Base-by-base conservation (phyloP, 2,888 invertebrate genomes). In the Cheilosia grossa region DNA sequence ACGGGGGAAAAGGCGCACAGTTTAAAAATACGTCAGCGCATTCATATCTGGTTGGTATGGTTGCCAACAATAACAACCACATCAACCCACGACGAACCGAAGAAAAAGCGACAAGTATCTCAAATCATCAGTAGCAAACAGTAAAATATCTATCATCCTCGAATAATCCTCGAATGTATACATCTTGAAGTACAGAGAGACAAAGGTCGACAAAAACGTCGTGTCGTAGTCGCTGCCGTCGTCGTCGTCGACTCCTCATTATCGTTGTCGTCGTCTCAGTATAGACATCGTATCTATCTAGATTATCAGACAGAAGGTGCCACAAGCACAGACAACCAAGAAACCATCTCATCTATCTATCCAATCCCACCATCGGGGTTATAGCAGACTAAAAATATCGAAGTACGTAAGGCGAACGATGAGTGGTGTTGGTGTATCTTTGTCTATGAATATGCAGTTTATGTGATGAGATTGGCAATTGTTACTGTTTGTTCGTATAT, bases 1-100 rank as follows among this genome's bases (percentile, higher is more conserved):
- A 9, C 33, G 13, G 17, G 33, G n/a, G 24, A 37, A 33, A 15
- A 49, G 24, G 69, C 21, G 19, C 66, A 74, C 69, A 61, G 59
- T 70, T 73, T 59, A 54, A 83, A 74, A 70, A 70, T 83, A 83
- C 83, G 83, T 83, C 83, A 83, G 83, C 72, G 33, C n/a, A 30
- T 69, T 77, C 33, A 49, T 70, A 77, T 72, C 77, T 53, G 56
- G 33, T 64, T 51, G 51, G 27, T 51, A 21, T 54, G 64, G 51
- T 72, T 21, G 53, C 64, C 64, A 70, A 75, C 37, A 69, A 64
- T 58, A 44, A 47, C 51, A 66, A 19, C n/a, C 13, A 54, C n/a
- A 51, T 3, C 21, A 33, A 37, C 44, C n/a, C 63, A 30, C 24
- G 51, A 33, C 51, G 59, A 21, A 33, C 9, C 54, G 15, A 10